Evolutionary conservation across 2,113 vertebrate genomes (phyloP).

Genomic region (Brachypodius melanocephalos): DNA sequence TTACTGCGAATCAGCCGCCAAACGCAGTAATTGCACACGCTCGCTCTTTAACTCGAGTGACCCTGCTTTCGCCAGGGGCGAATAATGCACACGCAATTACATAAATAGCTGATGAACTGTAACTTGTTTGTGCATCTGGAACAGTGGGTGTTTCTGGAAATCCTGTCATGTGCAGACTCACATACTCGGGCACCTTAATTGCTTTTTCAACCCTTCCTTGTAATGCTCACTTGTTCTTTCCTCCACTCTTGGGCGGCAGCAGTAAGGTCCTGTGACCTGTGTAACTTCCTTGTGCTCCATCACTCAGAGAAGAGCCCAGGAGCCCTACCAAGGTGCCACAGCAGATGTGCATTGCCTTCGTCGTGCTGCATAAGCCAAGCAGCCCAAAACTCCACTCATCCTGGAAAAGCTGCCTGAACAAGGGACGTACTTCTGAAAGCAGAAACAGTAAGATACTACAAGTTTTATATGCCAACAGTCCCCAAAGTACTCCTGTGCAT

Average conservation of each 20-base stretch:
- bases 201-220: background rate
- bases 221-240: background rate
- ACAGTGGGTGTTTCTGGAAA: background rate
- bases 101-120: conserved; percentile 22
- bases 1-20: background rate
- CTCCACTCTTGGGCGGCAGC: accelerated
- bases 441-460: background rate
- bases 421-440: background rate
- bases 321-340: background rate
- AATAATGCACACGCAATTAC: conserved; percentile 18
- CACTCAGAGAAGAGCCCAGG: background rate
- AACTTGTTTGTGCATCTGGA: conserved; percentile 31
- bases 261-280: background rate
- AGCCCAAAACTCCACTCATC: background rate
- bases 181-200: background rate
- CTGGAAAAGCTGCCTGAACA: background rate
- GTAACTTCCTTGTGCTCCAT: background rate
- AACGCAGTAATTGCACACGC: background rate
- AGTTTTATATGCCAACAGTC: background rate
- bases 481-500: background rate
- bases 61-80: conserved; percentile 16
- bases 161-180: background rate
- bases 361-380: accelerated
- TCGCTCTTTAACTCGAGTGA: conserved; percentile 19
- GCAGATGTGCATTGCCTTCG: background rate